phyloP scores from a whole-genome alignment of 2,113 vertebrate species.

The Pomatorhinus ruficollis region DNA sequence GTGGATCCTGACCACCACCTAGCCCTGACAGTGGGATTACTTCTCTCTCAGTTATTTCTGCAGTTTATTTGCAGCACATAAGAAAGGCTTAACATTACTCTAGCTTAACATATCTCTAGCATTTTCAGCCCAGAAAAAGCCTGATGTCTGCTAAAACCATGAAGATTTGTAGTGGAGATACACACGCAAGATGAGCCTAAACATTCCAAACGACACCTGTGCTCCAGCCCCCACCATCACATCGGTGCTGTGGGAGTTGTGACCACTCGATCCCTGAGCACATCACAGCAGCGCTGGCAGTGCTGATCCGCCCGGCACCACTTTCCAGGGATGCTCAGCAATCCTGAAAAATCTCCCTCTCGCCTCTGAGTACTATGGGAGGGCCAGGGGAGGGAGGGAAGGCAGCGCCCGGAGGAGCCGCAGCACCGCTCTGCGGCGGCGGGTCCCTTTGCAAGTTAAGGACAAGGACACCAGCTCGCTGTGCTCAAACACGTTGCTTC shows the following conservation, averaged over 20 bases:
- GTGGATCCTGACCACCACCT: background rate
- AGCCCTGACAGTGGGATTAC: background rate
- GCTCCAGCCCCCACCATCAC: background rate
- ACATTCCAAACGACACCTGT: rapidly evolving
- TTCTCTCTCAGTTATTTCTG: background rate
- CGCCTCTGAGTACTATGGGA: rapidly evolving
- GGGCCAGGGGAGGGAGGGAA: background rate
- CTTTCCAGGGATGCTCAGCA: background rate
- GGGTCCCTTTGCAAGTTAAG: background rate
- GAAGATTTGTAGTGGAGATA: background rate
- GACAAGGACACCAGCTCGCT: rapidly evolving
- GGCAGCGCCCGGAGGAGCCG: background rate
- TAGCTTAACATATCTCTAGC: too few relatives aligned
- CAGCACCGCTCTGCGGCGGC: background rate
- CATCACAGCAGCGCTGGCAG: background rate
- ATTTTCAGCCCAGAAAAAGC: background rate
- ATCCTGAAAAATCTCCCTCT: background rate
- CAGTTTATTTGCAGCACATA: background rate
- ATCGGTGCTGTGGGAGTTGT: rapidly evolving
- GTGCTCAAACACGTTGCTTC: rapidly evolving
- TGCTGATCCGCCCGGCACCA: rapidly evolving
- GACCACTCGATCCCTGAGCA: rapidly evolving
- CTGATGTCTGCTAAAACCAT: background rate
- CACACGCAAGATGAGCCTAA: background rate
- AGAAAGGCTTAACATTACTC: background rate